These are phyloP conservation scores for Papilio helenus DNA, from an alignment of 1,140 invertebrate genomes.

Conservation along the genomic window DNA sequence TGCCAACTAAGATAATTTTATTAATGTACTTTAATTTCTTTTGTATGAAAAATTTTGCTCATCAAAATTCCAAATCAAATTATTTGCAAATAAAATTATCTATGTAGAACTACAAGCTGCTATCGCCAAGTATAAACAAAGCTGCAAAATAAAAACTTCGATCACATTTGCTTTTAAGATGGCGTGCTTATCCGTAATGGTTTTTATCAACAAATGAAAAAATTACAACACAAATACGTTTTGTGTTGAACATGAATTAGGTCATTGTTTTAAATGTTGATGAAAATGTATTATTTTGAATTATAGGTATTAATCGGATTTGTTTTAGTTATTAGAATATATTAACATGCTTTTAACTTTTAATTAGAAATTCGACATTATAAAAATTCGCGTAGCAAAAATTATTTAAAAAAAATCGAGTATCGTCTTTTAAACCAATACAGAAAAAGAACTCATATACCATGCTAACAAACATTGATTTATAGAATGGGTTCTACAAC, in stretches of 20 bases:
- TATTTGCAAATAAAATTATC: constrained; percentile 17
- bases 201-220: no score
- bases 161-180: no score
- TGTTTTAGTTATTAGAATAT: background rate
- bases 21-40: no score
- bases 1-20: no score
- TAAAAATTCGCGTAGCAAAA: background rate
- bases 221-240: background rate
- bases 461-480: background rate
- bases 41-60: constrained; percentile 23
- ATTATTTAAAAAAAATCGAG: background rate
- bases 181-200: no score
- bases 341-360: background rate
- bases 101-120: constrained; percentile 1
- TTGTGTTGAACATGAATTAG: background rate
- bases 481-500: background rate
- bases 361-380: background rate
- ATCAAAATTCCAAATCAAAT: constrained; percentile 25
- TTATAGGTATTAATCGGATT: background rate
- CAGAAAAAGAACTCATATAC: background rate
- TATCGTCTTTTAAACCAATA: background rate
- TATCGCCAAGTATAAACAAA: background rate
- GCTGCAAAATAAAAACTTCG: constrained; percentile 7
- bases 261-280: background rate
- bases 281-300: background rate